Evolutionary conservation across 2,113 vertebrate genomes (phyloP), one percentile per base, ranked within the genome.

Genomic region (Buteo buteo): DNA sequence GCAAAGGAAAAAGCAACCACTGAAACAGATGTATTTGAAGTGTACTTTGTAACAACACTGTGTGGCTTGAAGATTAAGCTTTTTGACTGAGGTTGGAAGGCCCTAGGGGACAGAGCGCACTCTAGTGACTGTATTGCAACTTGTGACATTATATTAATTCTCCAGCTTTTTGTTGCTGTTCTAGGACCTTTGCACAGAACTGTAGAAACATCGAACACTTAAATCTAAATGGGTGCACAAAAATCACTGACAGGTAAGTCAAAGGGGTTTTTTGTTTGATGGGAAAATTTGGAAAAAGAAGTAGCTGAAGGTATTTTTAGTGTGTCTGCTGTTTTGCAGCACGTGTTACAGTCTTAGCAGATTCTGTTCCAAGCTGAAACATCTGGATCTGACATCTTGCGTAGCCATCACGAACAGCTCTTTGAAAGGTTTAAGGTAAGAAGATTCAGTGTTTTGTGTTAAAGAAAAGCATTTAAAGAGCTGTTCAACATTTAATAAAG

Each of bases 291-390:
- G 93, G 89, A 78, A 93, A 76, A 95, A 96, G 94, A 92, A 97
- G 90, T 94, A 89, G 90, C 94, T 97, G 96, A 96, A 96, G 94
- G 93, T 94, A 94, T 88, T 97, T 98, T 98, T 93, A 97, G 97
- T 96, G 93, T 80, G 40, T 90, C 94, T 97, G 94, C 95, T 97
- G 72, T 97, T 96, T 97, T 95, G 42, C 97, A 98, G 99, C 98
- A 99, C 99, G 77, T 99, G 99, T 96, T 98, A 99, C 86, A 99
- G 99, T 98, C 99, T 99, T 97, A 99, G 99, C 98, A 99, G 99
- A 98, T 99, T 99, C 96, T 99, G 99, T 97, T 98, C 98, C 96
- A 99, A 99, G 97, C 98, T 99, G 97, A 99, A 98, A 96, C 99
- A 99, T 73, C 98, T 99, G 92, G 99, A 99, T 97, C 98, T 99